Percentiles rank a stretch among this genome's conserved stretches.
Evolutionary conservation across 2,113 vertebrate species (phyloP).

Genomic region (Chrysemys picta): DNA sequence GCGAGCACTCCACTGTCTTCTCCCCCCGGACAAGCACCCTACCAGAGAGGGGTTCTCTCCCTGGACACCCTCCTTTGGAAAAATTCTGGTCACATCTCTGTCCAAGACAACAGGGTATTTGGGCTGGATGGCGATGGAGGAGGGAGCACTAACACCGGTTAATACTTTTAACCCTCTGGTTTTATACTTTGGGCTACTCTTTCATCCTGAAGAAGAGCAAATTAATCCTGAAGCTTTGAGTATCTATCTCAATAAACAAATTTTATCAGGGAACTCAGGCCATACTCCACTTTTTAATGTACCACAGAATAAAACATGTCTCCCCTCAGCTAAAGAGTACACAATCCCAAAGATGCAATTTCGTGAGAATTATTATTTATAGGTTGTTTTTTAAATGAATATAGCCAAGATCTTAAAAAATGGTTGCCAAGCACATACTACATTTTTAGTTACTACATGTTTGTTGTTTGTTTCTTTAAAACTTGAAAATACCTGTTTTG

Average conservation of each 20-base stretch:
- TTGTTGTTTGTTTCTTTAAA: neutral
- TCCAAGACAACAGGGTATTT: neutral
- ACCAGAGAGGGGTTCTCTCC: no score
- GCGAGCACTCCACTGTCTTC: neutral
- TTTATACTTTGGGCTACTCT: neutral
- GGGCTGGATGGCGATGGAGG: neutral
- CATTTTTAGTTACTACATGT: neutral
- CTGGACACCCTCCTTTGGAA: neutral
- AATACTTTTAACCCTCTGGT: conserved; percentile 15
- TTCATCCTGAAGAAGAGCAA: neutral
- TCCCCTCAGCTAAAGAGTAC: neutral
- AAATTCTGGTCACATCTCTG: neutral
- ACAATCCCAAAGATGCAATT: neutral
- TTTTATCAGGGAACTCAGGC: neutral
- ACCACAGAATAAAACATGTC: neutral
- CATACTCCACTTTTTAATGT: neutral
- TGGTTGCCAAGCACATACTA: neutral
- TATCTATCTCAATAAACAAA: neutral
- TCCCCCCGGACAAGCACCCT: neutral
- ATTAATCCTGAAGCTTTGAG: neutral
- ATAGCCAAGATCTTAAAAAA: neutral
- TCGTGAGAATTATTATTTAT: neutral
- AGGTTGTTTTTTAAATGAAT: neutral
- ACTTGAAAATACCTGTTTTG: neutral
- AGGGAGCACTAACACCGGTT: rapidly evolving